phyloP scores from a whole-genome alignment of 2,113 vertebrate species.

The Gracilinanus agilis region DNA sequence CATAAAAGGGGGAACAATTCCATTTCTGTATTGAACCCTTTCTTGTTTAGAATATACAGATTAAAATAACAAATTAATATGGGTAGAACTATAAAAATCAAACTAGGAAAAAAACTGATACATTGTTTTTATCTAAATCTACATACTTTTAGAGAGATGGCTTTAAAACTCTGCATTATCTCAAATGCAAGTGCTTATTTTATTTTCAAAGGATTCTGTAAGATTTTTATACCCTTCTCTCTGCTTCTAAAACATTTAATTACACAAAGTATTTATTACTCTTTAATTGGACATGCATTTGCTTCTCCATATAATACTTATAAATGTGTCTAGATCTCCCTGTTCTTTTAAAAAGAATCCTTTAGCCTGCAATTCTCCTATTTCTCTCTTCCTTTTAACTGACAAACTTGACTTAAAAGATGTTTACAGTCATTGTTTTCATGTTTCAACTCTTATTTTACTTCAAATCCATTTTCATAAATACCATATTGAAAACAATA shows the following conservation, averaged over 20 bases:
- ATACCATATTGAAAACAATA: slow-evolving; percentile 68
- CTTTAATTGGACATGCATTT: neutral
- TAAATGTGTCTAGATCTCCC: neutral
- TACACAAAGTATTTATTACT: neutral
- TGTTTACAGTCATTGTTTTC: neutral
- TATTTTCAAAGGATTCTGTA: neutral
- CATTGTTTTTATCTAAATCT: too few relatives aligned
- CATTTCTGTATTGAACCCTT: neutral
- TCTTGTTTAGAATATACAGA: slow-evolving; percentile 2
- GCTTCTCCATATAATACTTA: neutral
- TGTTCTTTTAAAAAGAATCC: neutral
- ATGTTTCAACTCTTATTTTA: neutral
- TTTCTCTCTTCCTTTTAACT: neutral
- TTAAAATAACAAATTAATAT: slow-evolving; percentile 19
- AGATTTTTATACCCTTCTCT: neutral
- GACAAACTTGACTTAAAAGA: neutral
- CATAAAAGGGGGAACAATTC: neutral
- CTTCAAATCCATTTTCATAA: neutral
- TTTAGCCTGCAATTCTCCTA: neutral
- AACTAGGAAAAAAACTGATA: neutral
- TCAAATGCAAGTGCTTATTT: neutral
- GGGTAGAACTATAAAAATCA: slow-evolving; percentile 7
- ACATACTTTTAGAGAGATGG: neutral
- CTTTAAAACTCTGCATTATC: neutral
- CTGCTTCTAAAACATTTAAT: neutral